These are phyloP conservation scores for Ectemnius lituratus DNA, from an alignment of 2,888 invertebrate species.

Conservation along the genomic window DNA sequence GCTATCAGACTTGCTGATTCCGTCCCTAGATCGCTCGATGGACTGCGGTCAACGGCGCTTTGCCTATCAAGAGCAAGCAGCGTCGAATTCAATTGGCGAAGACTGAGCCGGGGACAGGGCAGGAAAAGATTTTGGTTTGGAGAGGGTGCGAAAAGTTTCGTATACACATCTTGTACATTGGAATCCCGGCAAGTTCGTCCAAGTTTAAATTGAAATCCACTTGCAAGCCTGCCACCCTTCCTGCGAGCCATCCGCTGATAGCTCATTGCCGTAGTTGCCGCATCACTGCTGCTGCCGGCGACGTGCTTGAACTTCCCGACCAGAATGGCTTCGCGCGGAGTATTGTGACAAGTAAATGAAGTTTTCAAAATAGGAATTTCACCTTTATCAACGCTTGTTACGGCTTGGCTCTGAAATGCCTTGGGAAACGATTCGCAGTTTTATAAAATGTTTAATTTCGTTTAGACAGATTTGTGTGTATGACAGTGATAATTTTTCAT, in stretches of 20 bases:
- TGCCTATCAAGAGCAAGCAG: not conserved
- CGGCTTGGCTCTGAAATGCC: too few relatives aligned
- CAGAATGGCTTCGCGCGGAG: conserved; percentile 9
- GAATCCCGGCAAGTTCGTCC: conserved; percentile 72
- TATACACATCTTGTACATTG: conserved; percentile 75
- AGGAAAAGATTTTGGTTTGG: conserved; percentile 34
- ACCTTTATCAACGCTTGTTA: not conserved
- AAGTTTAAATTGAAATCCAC: conserved; percentile 75
- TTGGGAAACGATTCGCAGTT: too few relatives aligned
- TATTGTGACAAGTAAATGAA: conserved; percentile 22
- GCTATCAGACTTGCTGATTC: conserved; percentile 76
- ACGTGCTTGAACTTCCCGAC: conserved; percentile 13
- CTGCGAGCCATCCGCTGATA: conserved; percentile 33
- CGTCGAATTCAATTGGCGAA: conserved; percentile 48
- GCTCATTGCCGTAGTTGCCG: conserved; percentile 35
- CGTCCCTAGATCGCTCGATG: conserved; percentile 46
- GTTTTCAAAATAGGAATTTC: conserved; percentile 13
- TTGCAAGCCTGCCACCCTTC: conserved; percentile 41
- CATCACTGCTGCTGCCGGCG: conserved; percentile 24
- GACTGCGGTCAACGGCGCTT: conserved; percentile 17
- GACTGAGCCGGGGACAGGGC: conserved; percentile 40
- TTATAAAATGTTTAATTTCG: too few relatives aligned
- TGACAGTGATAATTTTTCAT: too few relatives aligned
- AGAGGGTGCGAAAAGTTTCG: conserved; percentile 70
- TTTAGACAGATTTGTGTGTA: too few relatives aligned